Conservation (phyloP, 2,797 vertebrate species). For the Neostethus bicornis region DNA sequence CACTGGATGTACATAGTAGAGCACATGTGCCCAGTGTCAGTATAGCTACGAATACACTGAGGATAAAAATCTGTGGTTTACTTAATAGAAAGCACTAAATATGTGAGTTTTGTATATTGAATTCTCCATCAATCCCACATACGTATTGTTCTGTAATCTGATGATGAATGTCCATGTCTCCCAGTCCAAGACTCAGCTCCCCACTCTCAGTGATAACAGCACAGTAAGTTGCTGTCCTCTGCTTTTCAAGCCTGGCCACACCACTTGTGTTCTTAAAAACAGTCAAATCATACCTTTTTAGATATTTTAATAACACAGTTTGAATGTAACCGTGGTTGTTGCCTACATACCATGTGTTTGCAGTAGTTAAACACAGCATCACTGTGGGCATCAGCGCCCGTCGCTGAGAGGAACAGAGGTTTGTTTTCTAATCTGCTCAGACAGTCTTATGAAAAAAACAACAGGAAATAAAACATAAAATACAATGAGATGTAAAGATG, state of each 20-base stretch:
- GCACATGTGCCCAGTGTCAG: too few relatives aligned
- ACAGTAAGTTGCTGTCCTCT: conserved; percentile 89
- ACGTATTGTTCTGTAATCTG: conserved; percentile 87
- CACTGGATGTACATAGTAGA: too few relatives aligned
- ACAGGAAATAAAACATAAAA: conserved; percentile 10
- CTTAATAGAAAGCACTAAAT: too few relatives aligned
- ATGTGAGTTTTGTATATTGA: too few relatives aligned
- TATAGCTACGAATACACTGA: too few relatives aligned
- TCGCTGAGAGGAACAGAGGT: conserved; percentile 86
- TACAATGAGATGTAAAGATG: neutral
- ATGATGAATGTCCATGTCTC: conserved; percentile 91
- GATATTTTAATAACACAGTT: conserved; percentile 1
- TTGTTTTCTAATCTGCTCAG: conserved; percentile 83
- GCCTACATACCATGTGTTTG: conserved; percentile 85
- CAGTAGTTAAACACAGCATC: conserved; percentile 82
- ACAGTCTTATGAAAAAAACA: conserved; percentile 74
- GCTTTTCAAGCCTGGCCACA: conserved; percentile 77
- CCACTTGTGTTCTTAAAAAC: conserved; percentile 81
- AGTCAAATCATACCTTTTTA: neutral
- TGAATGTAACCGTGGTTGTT: neutral
- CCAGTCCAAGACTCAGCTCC: conserved; percentile 86
- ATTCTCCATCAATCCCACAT: conserved; percentile 43
- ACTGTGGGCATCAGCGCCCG: conserved; percentile 85
- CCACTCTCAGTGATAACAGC: conserved; percentile 82
- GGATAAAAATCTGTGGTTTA: too few relatives aligned